Conservation (phyloP, 92 coral and sea anemone species). For the Anthopleura xanthogrammica region DNA sequence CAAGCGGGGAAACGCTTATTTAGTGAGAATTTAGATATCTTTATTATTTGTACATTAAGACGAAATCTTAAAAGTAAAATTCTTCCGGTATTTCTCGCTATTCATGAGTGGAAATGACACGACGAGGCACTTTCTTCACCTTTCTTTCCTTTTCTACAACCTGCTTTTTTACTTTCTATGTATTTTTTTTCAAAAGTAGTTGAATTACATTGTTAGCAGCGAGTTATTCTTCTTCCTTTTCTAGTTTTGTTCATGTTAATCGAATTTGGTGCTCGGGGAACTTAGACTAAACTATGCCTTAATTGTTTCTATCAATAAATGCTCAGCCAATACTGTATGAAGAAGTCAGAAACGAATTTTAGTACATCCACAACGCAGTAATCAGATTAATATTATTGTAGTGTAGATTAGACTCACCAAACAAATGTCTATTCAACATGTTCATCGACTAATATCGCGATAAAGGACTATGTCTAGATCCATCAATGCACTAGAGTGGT, state of each 20-base stretch:
- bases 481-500: conserved; percentile 11
- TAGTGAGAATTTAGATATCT: background rate
- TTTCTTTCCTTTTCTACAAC: background rate
- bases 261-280: conserved; percentile 5
- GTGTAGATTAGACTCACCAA: conserved; percentile 3
- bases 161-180: background rate
- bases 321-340: background rate
- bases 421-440: conserved; percentile 11
- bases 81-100: background rate
- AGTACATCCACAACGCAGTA: background rate
- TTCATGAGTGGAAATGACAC: background rate
- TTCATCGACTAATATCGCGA: conserved; percentile 15
- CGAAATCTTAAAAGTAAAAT: background rate
- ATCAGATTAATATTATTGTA: conserved; percentile 14
- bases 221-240: background rate
- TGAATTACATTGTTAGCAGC: background rate
- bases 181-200: background rate
- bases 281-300: conserved; percentile 5
- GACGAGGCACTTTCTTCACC: background rate
- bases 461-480: conserved; percentile 5
- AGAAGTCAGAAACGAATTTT: conserved; percentile 9
- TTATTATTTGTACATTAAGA: background rate
- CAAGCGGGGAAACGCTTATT: background rate
- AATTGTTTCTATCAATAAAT: conserved; percentile 12
- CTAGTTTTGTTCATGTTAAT: background rate